Evolutionary conservation across 2,113 vertebrate species (phyloP).

Genomic region (Gorsachius goisagi): DNA sequence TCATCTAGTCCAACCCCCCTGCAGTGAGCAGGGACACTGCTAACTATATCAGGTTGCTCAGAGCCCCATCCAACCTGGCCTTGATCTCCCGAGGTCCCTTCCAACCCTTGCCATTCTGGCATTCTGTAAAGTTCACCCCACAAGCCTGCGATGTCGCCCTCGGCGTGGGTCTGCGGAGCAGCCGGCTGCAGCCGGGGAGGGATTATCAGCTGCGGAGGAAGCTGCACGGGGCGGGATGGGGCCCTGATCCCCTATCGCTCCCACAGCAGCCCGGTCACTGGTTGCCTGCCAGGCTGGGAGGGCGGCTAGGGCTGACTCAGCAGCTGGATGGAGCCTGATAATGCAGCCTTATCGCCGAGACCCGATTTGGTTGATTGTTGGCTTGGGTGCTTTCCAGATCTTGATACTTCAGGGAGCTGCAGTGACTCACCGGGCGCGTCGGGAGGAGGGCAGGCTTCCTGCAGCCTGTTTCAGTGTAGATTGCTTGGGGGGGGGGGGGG

Average conservation of each 20-base stretch:
- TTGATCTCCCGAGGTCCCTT: no score
- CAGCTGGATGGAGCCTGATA: conserved; percentile 22
- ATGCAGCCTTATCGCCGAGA: not conserved
- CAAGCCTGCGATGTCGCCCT: not conserved
- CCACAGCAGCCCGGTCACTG: not conserved
- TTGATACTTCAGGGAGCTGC: not conserved
- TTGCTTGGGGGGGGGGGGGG: no score
- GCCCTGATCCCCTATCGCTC: not conserved
- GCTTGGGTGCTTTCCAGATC: not conserved
- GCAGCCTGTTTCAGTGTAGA: not conserved
- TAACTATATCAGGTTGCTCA: no score
- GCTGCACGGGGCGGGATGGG: not conserved
- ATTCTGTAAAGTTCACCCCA: not conserved
- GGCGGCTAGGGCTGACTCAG: not conserved
- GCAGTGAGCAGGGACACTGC: no score
- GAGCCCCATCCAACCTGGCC: no score
- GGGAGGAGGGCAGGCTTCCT: not conserved
- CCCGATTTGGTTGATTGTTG: not conserved
- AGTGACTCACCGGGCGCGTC: not conserved
- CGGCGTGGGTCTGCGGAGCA: not conserved
- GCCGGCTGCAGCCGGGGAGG: not conserved
- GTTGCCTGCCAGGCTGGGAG: not conserved
- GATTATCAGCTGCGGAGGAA: not conserved
- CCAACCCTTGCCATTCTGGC: no score
- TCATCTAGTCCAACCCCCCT: no score